These are phyloP conservation scores for Leptonema lineaticorne DNA, from an alignment of 1,140 invertebrate genomes.

Conservation along the genomic window DNA sequence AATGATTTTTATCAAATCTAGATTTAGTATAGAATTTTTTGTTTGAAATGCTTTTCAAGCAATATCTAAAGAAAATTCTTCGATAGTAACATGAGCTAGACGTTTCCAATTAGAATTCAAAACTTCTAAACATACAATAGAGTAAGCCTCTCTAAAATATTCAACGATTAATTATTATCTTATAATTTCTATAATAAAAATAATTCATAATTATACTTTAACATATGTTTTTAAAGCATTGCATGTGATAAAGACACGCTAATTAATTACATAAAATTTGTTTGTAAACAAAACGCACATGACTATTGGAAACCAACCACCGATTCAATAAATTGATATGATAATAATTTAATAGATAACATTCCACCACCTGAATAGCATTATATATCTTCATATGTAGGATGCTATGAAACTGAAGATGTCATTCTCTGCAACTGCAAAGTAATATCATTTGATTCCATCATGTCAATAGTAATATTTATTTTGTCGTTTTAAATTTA, in stretches of 20 bases:
- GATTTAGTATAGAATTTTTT: constrained; percentile 73
- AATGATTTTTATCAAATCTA: constrained; percentile 76
- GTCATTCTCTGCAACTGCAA: constrained; percentile 91
- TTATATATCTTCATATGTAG: constrained; percentile 89
- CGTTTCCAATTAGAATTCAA: constrained; percentile 69
- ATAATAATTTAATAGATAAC: constrained; percentile 83
- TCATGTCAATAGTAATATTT: too few species aligned
- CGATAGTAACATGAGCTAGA: constrained; percentile 80
- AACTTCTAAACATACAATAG: constrained; percentile 2
- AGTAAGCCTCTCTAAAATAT: constrained; percentile 1
- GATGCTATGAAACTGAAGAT: constrained; percentile 95
- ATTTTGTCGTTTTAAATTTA: too few species aligned
- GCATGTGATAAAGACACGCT: constrained; percentile 85
- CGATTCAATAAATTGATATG: constrained; percentile 88
- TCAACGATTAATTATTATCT: too few species aligned
- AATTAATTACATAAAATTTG: constrained; percentile 86
- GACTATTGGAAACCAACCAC: constrained; percentile 94
- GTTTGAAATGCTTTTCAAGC: constrained; percentile 85
- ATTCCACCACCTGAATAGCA: constrained; percentile 86
- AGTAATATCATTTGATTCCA: too few species aligned
- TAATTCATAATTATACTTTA: too few species aligned
- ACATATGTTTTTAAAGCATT: constrained; percentile 92
- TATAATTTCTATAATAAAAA: not conserved
- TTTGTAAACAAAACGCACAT: constrained; percentile 91
- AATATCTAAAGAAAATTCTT: constrained; percentile 82